A percentile compares a stretch with the other conserved stretches of the same genome.
Evolutionary conservation across 2,888 invertebrate species (phyloP).

Genomic region (Chloromyia formosa): DNA sequence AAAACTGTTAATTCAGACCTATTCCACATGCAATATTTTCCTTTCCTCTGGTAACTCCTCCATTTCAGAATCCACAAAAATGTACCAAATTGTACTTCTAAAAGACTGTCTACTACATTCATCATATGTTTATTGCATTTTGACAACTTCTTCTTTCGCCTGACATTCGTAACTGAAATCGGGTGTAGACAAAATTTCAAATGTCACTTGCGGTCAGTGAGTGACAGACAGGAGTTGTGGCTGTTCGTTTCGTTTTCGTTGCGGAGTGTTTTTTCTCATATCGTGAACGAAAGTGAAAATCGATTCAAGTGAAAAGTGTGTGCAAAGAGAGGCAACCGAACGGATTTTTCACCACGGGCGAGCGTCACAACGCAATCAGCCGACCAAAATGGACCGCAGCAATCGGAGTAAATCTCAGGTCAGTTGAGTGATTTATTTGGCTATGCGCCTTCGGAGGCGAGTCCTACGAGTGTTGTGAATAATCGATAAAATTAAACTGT

Average conservation of each 20-base stretch:
- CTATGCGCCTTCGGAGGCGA: not conserved
- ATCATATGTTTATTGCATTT: not conserved
- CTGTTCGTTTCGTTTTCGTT: conserved; percentile 17
- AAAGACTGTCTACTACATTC: not conserved
- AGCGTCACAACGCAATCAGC: not conserved
- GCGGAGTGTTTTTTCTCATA: not conserved
- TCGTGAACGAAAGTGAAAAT: conserved; percentile 23
- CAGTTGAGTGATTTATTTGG: conserved; percentile 11
- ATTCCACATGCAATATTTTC: no score
- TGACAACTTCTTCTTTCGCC: conserved; percentile 5
- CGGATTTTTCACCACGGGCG: not conserved
- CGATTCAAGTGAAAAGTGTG: conserved; percentile 15
- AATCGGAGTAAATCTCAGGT: conserved; percentile 45
- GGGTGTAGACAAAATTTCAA: conserved; percentile 5
- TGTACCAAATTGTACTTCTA: not conserved
- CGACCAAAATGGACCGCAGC: conserved; percentile 43
- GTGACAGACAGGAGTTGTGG: conserved; percentile 16
- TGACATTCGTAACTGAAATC: conserved; percentile 13
- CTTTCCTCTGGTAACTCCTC: no score
- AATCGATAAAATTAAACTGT: conserved; percentile 37
- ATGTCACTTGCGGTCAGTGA: conserved; percentile 23
- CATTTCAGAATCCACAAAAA: no score
- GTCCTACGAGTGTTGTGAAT: conserved; percentile 11
- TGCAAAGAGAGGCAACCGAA: not conserved
- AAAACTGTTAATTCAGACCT: no score